Evolutionary conservation across 2,888 invertebrate species (phyloP).

Genomic region (Cerceris rybyensis): DNA sequence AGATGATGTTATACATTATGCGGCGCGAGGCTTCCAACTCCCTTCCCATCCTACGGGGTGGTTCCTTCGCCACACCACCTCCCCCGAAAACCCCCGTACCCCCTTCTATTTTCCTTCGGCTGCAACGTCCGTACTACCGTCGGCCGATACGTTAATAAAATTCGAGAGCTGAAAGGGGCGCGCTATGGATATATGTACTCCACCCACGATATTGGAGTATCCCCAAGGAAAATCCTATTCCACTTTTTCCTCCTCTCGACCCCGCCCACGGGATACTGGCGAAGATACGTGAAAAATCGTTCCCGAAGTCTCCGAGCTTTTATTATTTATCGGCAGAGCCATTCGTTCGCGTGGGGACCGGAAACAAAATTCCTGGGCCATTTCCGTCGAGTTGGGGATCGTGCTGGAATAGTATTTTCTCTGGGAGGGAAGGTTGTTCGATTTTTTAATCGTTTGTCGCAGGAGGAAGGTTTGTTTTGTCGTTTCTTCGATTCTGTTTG

Average conservation of each 20-base stretch:
- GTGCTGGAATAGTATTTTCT: constrained; percentile 34
- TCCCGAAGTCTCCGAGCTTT: constrained; percentile 64
- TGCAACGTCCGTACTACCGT: constrained; percentile 63
- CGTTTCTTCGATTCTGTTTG: background rate
- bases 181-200: constrained; percentile 71
- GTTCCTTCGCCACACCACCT: constrained; percentile 10
- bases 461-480: background rate
- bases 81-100: constrained; percentile 20
- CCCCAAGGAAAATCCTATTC: constrained; percentile 71
- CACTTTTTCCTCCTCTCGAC: constrained; percentile 57
- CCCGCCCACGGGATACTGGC: constrained; percentile 60
- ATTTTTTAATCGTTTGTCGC: background rate
- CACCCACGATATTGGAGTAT: constrained; percentile 70
- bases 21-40: constrained; percentile 72
- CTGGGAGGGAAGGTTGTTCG: background rate
- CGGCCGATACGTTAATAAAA: constrained; percentile 78
- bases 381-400: constrained; percentile 48
- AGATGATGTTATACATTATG: constrained; percentile 80
- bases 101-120: constrained; percentile 25
- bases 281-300: constrained; percentile 71
- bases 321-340: constrained; percentile 68
- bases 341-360: constrained; percentile 63
- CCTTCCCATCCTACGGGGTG: constrained; percentile 42
- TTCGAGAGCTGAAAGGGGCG: constrained; percentile 74
- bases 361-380: constrained; percentile 57